Percentiles rank a stretch among this genome's conserved stretches.
Evolutionary conservation across 1,140 invertebrate species (phyloP).

Genomic region (Littorina saxatilis): DNA sequence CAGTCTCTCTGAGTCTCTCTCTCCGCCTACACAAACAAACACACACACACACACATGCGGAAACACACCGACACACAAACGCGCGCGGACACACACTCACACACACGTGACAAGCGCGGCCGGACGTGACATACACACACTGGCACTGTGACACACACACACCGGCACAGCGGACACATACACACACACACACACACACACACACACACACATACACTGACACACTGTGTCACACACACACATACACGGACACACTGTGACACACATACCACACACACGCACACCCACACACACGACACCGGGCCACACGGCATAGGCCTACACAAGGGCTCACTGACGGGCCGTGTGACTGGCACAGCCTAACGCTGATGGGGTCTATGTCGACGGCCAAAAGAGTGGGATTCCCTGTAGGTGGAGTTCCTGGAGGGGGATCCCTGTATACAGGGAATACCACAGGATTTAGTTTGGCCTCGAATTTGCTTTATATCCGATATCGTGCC

Average conservation of each 20-base stretch:
- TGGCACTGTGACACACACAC: background rate
- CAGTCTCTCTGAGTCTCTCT: background rate
- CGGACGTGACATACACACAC: background rate
- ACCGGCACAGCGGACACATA: background rate
- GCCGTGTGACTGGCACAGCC: background rate
- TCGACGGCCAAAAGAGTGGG: no score
- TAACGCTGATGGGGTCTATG: no score
- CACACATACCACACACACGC: background rate
- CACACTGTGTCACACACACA: background rate
- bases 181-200: background rate
- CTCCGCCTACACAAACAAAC: background rate
- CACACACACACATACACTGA: background rate
- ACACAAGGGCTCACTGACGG: background rate
- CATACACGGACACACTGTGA: no score
- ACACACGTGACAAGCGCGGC: background rate
- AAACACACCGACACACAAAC: background rate
- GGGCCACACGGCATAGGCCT: background rate
- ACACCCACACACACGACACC: background rate
- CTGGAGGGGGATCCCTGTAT: no score
- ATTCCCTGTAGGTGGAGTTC: no score
- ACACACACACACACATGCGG: slow-evolving; percentile 2
- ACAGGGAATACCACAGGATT: no score
- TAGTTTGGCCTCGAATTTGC: no score
- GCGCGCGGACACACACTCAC: slow-evolving; percentile 3
- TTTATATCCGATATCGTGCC: no score